These are phyloP conservation scores for Hyppa rectilinea DNA, from an alignment of 2,888 invertebrate genomes.

Conservation along the genomic window DNA sequence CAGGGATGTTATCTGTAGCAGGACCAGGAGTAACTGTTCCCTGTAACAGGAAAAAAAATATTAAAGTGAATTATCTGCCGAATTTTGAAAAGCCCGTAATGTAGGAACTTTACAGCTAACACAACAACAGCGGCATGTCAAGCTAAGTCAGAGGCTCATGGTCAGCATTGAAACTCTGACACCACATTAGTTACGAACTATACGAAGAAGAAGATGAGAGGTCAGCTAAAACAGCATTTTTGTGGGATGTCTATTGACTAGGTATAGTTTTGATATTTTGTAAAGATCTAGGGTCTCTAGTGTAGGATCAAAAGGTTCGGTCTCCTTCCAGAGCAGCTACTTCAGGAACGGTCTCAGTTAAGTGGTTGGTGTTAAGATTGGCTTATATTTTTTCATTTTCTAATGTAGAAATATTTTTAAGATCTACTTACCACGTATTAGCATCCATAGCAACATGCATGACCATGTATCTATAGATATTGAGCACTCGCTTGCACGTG, in stretches of 20 bases:
- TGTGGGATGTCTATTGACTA: background rate
- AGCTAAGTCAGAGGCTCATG: no score
- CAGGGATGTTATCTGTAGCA: slow-evolving; percentile 97
- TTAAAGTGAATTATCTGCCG: background rate
- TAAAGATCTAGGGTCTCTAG: no score
- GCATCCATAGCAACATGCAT: slow-evolving; percentile 98
- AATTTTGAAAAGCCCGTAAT: background rate
- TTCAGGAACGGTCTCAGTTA: no score
- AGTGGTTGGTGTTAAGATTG: background rate
- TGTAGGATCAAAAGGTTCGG: no score
- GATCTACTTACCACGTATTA: slow-evolving; percentile 94
- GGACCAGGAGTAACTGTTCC: slow-evolving; percentile 96
- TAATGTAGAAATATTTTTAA: background rate
- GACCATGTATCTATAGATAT: slow-evolving; percentile 98
- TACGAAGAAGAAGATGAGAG: no score
- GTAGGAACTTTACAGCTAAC: background rate
- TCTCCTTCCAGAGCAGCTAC: no score
- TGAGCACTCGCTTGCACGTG: slow-evolving; percentile 98
- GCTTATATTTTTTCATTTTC: background rate
- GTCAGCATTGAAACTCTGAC: no score
- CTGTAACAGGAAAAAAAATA: slow-evolving; percentile 81
- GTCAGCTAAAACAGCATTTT: background rate
- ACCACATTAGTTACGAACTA: no score
- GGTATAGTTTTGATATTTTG: background rate
- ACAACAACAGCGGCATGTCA: no score